Percentiles rank a stretch among this genome's conserved stretches.
Conservation (phyloP, 2,113 vertebrate species). For the Clarias batrachus region DNA sequence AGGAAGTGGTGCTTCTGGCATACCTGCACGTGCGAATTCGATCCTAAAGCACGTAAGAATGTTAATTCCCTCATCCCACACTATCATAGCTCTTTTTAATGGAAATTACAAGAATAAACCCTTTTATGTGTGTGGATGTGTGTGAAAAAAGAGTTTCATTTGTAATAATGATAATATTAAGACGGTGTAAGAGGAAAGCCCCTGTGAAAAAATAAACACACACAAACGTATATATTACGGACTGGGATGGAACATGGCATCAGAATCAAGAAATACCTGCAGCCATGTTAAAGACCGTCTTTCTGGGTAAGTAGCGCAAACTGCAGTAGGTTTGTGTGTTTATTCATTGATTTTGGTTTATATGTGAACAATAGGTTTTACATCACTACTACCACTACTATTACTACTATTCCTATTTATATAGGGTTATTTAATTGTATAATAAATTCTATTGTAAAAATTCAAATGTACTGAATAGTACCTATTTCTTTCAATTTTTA, state of each 20-base stretch:
- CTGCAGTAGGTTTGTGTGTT: not conserved
- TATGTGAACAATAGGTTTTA: not conserved
- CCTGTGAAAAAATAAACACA: not conserved
- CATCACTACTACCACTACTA: not conserved
- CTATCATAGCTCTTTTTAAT: not conserved
- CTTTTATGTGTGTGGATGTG: not conserved
- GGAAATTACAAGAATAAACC: constrained; percentile 23
- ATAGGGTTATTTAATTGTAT: no score
- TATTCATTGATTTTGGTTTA: not conserved
- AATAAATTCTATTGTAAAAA: no score
- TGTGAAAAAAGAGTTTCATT: constrained; percentile 10
- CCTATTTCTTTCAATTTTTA: no score
- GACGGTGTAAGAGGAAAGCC: constrained; percentile 7
- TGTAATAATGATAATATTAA: not conserved
- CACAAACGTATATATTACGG: not conserved
- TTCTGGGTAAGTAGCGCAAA: constrained; percentile 25
- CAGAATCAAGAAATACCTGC: not conserved
- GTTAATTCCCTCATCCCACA: constrained; percentile 14
- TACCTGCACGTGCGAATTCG: constrained; percentile 9
- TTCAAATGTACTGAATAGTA: no score
- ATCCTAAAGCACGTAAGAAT: not conserved
- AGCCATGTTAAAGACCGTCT: constrained; percentile 27
- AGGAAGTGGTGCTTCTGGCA: constrained; percentile 13
- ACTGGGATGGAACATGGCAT: not conserved
- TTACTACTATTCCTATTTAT: not conserved